Conservation (phyloP, 2,888 invertebrate species). For the Invenusta paracnida region DNA sequence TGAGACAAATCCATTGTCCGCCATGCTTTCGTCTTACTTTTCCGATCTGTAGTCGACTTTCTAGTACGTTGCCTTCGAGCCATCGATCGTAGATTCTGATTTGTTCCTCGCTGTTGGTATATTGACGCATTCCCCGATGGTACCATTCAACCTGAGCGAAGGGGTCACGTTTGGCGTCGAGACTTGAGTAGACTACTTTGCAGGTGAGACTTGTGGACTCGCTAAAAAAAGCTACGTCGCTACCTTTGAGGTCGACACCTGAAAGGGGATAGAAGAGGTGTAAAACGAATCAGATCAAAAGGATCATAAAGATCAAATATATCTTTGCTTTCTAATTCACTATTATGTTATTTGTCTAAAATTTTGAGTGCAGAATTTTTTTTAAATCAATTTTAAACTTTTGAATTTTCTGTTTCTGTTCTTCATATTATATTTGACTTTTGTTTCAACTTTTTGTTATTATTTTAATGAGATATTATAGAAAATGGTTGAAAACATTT, state of each 20-base stretch:
- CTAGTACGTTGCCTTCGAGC: neutral
- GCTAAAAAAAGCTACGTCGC: neutral
- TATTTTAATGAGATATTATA: no score
- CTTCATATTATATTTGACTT: no score
- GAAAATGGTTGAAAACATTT: no score
- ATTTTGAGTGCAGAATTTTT: no score
- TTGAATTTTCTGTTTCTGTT: no score
- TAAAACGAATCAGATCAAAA: no score
- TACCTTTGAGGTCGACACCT: neutral
- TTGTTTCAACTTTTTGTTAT: no score
- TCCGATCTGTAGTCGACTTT: neutral
- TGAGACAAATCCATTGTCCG: constrained; percentile 1
- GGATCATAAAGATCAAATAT: no score
- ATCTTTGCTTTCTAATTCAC: no score
- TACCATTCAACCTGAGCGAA: constrained; percentile 16
- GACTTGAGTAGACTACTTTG: neutral
- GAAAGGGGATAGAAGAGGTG: no score
- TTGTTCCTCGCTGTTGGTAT: neutral
- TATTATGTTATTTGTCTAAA: no score
- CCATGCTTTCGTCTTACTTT: neutral
- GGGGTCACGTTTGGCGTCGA: neutral
- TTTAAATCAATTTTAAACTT: no score
- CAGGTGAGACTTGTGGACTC: constrained; percentile 19
- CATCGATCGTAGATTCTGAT: neutral
- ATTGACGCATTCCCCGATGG: neutral